Base-by-base conservation (phyloP, 2,888 invertebrate species). In the Thereva unica region DNA sequence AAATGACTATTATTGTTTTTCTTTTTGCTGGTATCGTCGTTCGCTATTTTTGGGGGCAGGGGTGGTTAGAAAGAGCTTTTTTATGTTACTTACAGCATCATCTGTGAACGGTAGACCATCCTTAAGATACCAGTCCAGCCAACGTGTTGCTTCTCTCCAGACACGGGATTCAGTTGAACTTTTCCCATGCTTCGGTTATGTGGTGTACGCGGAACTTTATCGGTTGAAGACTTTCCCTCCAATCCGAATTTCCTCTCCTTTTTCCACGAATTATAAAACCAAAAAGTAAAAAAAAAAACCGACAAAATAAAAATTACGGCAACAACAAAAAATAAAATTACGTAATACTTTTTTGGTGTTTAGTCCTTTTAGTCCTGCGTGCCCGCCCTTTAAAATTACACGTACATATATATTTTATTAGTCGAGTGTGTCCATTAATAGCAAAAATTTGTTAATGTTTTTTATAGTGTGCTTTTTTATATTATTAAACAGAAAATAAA, bases 181-280 rank as follows among this genome's bases (percentile, higher is more conserved):
- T 73, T 72, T 71, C 71, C 70, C 71, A 72, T 72, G 72, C 71
- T 72, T 72, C 71, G 71, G 71, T 73, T 69, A 73, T 72, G 73
- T 72, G 71, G 71, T 71, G 70, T 71, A 71, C 68, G 71, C 68
- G 64, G 50, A 59, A 52, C 50, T 63, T 41, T 9, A 56, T 55
- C 59, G 53, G 50, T 66, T 66, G 44, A 59, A 49, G 38, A 23
- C 40, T 40, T 38, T 35, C n/a, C 44, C 61, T 50, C 41, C 50
- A 40, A 50, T 23, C 40, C 38, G 40, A 45, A 47, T 55, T 65
- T 65, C 47, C 47, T 64, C 44, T 40, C 47, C 55, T 44, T 23
- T 41, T 40, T 55, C 23, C 40, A 10, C 44, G 23, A 23, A 23
- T 23, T 23, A 23, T 23, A 23, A 23, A 23, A 55, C 37, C 12